phyloP scores from a whole-genome alignment of 2,888 invertebrate genomes.

The Spilarctia lutea region DNA sequence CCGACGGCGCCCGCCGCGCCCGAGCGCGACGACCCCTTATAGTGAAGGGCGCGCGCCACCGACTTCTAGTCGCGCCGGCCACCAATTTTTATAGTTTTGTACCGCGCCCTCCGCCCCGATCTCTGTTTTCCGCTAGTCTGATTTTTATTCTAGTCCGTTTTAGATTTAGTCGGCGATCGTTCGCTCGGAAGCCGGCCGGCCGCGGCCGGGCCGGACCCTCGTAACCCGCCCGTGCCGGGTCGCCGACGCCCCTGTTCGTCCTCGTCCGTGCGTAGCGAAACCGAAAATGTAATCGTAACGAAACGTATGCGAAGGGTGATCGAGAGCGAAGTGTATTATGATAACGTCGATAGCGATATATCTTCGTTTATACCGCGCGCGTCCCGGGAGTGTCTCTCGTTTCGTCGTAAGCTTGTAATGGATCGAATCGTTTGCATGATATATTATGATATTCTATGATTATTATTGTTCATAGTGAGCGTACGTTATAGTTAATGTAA shows the following conservation, averaged over 20 bases:
- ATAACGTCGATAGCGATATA: slow-evolving; percentile 51
- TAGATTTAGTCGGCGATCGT: slow-evolving; percentile 48
- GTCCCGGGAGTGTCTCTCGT: slow-evolving; percentile 51
- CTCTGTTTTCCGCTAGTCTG: slow-evolving; percentile 67
- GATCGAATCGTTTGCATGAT: slow-evolving; percentile 67
- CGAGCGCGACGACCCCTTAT: slow-evolving; percentile 70
- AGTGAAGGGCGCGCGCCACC: slow-evolving; percentile 68
- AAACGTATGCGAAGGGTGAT: slow-evolving; percentile 65
- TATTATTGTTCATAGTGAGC: slow-evolving; percentile 56
- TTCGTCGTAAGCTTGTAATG: slow-evolving; percentile 67
- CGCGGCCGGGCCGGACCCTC: slow-evolving; percentile 42
- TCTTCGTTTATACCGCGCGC: slow-evolving; percentile 53
- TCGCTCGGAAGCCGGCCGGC: slow-evolving; percentile 18
- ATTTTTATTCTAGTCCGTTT: slow-evolving; percentile 74
- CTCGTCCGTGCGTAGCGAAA: slow-evolving; percentile 43
- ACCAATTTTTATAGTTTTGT: slow-evolving; percentile 52
- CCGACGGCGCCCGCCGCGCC: slow-evolving; percentile 45
- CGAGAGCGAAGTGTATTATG: slow-evolving; percentile 62
- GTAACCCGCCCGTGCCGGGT: not conserved
- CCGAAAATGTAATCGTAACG: slow-evolving; percentile 55
- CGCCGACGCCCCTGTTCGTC: slow-evolving; percentile 34
- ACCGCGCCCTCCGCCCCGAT: slow-evolving; percentile 37
- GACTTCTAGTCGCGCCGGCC: slow-evolving; percentile 53
- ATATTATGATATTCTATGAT: slow-evolving; percentile 38
- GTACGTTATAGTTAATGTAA: slow-evolving; percentile 49